Base-by-base conservation (phyloP, 2,888 invertebrate genomes). In the Trimorus sp. region DNA sequence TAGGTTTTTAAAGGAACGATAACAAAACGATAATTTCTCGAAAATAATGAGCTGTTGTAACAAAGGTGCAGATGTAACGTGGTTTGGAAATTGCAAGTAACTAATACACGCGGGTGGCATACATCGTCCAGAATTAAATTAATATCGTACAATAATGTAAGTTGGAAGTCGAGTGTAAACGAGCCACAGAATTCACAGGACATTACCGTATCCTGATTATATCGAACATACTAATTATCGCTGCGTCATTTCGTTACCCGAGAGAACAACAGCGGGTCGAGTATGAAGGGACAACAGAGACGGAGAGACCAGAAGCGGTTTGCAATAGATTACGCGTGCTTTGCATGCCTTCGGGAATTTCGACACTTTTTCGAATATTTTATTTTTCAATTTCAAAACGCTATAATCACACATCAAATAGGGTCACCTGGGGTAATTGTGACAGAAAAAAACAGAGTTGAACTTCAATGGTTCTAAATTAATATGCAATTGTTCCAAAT, bases 161-260 rank as follows among this genome's bases (percentile, higher is more conserved):
- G 68, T 69, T 58, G 45, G 58, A 69, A 69, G 68, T 56, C 58
- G 49, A 51, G 36, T 70, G 69, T 70, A 59, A 56, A 70, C 69
- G 49, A 56, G 59, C 69, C 69, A 12, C 59, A 68, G 68, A 16
- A 56, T 59, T 15, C 59, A 49, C 37, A 70, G 69, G 51, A 70
- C 49, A 59, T 36, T 38, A 37, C 15, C 69, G 69, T 45, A 49
- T 12, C 59, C 49, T 58, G 48, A 70, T 60, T 59, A 70, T 70
- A 70, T 70, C 51, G 60, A 70, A 60, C 59, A 51, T 59, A 60
- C 60, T 70, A 70, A 70, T 70, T 70, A 70, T 68, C 26, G 56
- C 42, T 42, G 56, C 56, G 68, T 56, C 68, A 56, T 68, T 68
- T 56, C 54, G 68, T 45, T 45, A 6, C 6, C 38, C 38, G 38